Percentiles rank a stretch among this genome's conserved stretches.
Conservation (phyloP, 2,888 invertebrate genomes). For the Synergus itoensis region DNA sequence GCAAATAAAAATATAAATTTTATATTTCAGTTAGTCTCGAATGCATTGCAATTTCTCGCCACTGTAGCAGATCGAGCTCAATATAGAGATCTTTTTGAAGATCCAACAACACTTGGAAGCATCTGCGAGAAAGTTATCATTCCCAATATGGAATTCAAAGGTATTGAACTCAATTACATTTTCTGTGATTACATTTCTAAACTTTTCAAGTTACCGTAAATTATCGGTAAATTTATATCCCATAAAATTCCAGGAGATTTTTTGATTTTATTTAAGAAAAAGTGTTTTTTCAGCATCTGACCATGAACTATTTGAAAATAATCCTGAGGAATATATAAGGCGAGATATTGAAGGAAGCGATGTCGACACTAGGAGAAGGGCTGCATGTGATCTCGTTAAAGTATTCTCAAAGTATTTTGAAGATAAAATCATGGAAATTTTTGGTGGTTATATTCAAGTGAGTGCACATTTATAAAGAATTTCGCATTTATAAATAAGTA, state of each 20-base stretch:
- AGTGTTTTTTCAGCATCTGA: conserved; percentile 85
- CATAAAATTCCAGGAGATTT: conserved; percentile 40
- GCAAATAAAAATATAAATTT: neutral
- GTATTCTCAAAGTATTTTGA: conserved; percentile 94
- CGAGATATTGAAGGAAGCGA: conserved; percentile 99
- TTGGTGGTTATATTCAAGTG: conserved; percentile 92
- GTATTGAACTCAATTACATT: conserved; percentile 76
- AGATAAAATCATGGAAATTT: conserved; percentile 91
- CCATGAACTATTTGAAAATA: conserved; percentile 98
- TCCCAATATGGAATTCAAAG: conserved; percentile 98
- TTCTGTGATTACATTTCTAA: neutral
- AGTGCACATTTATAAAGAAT: conserved; percentile 47
- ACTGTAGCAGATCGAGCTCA: conserved; percentile 95
- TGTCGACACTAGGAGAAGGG: conserved; percentile 95
- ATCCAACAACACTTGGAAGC: conserved; percentile 90
- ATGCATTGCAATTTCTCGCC: conserved; percentile 96
- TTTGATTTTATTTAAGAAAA: neutral
- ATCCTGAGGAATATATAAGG: conserved; percentile 97
- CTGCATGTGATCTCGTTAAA: conserved; percentile 98
- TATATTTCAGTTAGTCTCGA: conserved; percentile 90
- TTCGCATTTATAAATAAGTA: conserved; percentile 30
- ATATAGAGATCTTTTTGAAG: conserved; percentile 92
- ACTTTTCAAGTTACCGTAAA: too few species aligned
- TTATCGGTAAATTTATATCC: too few species aligned
- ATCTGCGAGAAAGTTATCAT: conserved; percentile 99